A percentile compares a stretch with the other conserved stretches of the same genome.
phyloP scores from a whole-genome alignment of 1,140 invertebrate species.

The Armadillidium nasatum region DNA sequence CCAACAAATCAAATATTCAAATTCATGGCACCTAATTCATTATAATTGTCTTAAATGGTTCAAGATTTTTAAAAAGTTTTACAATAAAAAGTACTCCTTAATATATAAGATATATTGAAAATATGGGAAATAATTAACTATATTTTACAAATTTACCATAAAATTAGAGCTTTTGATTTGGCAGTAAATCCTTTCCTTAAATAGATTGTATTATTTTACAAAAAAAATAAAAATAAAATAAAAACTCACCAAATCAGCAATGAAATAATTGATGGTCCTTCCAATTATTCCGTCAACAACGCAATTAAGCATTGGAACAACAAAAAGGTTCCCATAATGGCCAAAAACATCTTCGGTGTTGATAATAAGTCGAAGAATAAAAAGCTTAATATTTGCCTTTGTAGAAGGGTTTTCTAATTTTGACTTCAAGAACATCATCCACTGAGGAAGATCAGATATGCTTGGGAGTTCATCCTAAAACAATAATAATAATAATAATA shows the following conservation, averaged over 20 bases:
- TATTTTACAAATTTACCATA: too few species aligned
- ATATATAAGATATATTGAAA: too few species aligned
- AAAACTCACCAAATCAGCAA: constrained; percentile 25
- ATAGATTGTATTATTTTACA: background rate
- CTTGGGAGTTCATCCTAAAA: too few species aligned
- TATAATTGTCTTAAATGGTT: too few species aligned
- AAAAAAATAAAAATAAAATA: background rate
- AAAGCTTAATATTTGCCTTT: constrained; percentile 20
- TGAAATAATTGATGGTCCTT: constrained; percentile 21
- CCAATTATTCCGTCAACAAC: constrained; percentile 19
- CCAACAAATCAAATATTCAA: too few species aligned
- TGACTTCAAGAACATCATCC: constrained; percentile 17
- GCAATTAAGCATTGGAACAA: background rate
- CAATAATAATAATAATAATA: too few species aligned
- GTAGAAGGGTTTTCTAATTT: background rate
- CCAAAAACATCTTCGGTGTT: constrained; percentile 16
- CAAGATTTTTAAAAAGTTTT: too few species aligned
- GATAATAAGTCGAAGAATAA: constrained; percentile 25
- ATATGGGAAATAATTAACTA: too few species aligned
- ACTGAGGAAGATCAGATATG: background rate
- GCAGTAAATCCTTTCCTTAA: too few species aligned
- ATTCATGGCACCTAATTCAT: too few species aligned
- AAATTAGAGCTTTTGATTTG: too few species aligned
- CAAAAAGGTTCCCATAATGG: background rate
- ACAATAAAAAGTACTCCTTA: too few species aligned